These are phyloP conservation scores for Lasius platythorax DNA, from an alignment of 2,888 invertebrate species.

Conservation along the genomic window DNA sequence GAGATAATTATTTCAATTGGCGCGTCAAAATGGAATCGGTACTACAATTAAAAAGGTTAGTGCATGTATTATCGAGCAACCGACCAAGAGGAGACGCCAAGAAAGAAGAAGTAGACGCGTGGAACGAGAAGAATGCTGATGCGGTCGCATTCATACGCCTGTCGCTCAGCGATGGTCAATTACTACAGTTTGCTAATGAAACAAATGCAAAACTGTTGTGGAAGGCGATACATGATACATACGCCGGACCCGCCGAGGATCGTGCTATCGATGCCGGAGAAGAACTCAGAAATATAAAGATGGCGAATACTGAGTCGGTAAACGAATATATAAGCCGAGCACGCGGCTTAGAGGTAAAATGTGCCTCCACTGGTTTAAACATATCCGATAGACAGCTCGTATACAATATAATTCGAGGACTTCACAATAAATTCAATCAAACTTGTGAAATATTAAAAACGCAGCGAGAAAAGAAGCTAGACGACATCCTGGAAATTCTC, in stretches of 20 bases:
- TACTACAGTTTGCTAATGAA: conserved; percentile 9
- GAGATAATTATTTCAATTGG: conserved; percentile 5
- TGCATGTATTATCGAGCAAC: neutral
- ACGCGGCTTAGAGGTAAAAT: neutral
- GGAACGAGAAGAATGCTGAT: conserved; percentile 18
- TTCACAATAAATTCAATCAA: too few relatives aligned
- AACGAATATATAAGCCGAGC: conserved; percentile 12
- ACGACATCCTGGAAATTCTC: too few relatives aligned
- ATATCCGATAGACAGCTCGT: too few relatives aligned
- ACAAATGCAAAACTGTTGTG: conserved; percentile 15
- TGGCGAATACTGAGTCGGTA: neutral
- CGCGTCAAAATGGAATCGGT: conserved; percentile 14
- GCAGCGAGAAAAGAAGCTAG: too few relatives aligned
- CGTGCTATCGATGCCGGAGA: conserved; percentile 3
- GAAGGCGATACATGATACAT: neutral
- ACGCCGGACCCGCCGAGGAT: conserved; percentile 23
- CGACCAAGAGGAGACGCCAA: conserved; percentile 2
- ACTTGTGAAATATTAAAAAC: too few relatives aligned
- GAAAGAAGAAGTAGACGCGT: neutral
- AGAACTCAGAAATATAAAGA: neutral
- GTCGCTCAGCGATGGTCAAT: neutral
- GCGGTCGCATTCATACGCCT: conserved; percentile 14
- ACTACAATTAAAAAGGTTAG: neutral
- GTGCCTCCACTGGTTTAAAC: neutral
- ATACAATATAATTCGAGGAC: too few relatives aligned